Evolutionary conservation across 1,140 invertebrate species (phyloP).

Genomic region (Penaeus indicus): DNA sequence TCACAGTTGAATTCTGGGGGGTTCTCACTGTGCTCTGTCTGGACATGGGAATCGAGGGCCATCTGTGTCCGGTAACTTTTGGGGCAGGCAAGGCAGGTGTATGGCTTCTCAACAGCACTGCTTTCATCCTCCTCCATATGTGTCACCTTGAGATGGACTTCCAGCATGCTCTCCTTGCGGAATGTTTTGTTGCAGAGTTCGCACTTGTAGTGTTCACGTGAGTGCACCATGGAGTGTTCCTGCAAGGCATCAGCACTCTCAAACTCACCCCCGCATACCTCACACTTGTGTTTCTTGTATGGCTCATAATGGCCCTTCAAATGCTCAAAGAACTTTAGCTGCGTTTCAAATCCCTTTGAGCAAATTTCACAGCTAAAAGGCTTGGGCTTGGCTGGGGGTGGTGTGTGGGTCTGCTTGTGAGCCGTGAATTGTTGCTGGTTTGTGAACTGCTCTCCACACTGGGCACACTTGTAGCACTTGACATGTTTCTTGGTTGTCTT

Average conservation of each 20-base stretch:
- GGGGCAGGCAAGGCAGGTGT: conserved; percentile 50
- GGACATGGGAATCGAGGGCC: conserved; percentile 50
- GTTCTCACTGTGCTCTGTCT: conserved; percentile 53
- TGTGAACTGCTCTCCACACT: conserved; percentile 70
- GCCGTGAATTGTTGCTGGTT: conserved; percentile 67
- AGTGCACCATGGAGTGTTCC: conserved; percentile 60
- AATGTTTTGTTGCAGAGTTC: conserved; percentile 78
- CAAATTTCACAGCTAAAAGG: conserved; percentile 77
- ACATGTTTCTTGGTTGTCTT: conserved; percentile 71
- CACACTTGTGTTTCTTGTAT: conserved; percentile 60
- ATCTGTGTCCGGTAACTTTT: conserved; percentile 57
- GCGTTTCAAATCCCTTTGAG: conserved; percentile 76
- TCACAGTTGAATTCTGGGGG: conserved; percentile 67
- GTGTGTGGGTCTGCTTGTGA: conserved; percentile 66
- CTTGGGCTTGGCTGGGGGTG: conserved; percentile 56
- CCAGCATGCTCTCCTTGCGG: conserved; percentile 77
- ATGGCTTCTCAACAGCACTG: conserved; percentile 37
- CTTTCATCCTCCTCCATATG: conserved; percentile 66
- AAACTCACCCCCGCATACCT: conserved; percentile 63
- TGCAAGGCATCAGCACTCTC: conserved; percentile 57
- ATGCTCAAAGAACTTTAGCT: conserved; percentile 85
- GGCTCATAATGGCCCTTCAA: conserved; percentile 83
- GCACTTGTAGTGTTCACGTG: conserved; percentile 70
- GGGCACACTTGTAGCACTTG: conserved; percentile 70
- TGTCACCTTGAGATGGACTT: conserved; percentile 73